phyloP scores from a whole-genome alignment of 2,113 vertebrate species.

The Pheucticus melanocephalus region DNA sequence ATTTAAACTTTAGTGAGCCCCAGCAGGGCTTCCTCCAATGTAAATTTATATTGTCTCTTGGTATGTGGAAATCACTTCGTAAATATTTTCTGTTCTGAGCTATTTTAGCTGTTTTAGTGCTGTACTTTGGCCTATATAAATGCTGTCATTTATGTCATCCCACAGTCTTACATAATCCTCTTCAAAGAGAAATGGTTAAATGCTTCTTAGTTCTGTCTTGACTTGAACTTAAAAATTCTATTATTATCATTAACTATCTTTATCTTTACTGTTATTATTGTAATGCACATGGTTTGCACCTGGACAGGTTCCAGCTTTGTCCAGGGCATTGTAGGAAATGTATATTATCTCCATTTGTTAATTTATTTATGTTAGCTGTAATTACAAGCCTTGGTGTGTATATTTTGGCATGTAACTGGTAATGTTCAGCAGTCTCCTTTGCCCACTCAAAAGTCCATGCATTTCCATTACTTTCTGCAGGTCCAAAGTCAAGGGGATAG shows the following conservation, averaged over 20 bases:
- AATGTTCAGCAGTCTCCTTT: neutral
- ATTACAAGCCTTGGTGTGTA: neutral
- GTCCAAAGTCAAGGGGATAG: neutral
- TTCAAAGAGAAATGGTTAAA: neutral
- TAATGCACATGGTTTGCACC: neutral
- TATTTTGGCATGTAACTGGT: neutral
- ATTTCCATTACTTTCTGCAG: neutral
- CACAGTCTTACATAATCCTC: neutral
- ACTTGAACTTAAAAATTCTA: neutral
- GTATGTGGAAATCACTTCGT: neutral
- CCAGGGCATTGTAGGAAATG: neutral
- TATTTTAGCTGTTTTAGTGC: neutral
- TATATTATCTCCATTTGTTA: neutral
- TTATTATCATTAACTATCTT: neutral
- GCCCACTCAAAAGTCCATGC: fast-evolving
- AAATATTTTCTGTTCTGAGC: neutral
- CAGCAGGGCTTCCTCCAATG: neutral
- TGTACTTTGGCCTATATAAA: neutral
- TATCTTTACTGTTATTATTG: neutral
- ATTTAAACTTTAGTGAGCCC: neutral
- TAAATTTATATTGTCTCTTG: neutral
- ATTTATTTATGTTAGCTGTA: neutral
- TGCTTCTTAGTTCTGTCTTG: neutral
- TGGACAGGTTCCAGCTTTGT: neutral
- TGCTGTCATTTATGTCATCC: neutral